phyloP scores from a whole-genome alignment of 2,797 vertebrate genomes.

The Cynodonichthys magdalenae region DNA sequence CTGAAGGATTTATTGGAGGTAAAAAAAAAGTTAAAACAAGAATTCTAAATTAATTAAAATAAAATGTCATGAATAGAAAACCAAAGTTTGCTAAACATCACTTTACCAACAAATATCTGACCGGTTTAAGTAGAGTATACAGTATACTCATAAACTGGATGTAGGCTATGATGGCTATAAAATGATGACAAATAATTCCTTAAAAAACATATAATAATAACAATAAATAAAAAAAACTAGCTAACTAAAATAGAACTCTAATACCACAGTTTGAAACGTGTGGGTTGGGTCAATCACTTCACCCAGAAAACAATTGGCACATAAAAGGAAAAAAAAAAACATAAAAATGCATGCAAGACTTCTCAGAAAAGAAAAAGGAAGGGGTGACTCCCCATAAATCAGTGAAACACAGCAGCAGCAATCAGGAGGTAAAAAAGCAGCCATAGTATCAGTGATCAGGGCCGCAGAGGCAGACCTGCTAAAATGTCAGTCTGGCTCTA shows the following conservation, averaged over 20 bases:
- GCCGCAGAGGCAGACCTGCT: background rate
- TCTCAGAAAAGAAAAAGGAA: background rate
- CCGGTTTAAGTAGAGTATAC: too few relatives aligned
- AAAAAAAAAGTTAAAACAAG: background rate
- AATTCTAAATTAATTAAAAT: background rate
- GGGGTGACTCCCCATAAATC: background rate
- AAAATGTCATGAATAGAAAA: background rate
- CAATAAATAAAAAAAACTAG: background rate
- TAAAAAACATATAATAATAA: background rate
- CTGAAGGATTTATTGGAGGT: too few relatives aligned
- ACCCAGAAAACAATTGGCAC: background rate
- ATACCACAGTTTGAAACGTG: too few relatives aligned
- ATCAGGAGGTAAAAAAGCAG: conserved; percentile 7
- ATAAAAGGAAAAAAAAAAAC: background rate
- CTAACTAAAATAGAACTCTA: too few relatives aligned
- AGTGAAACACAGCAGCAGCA: background rate
- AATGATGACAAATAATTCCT: background rate
- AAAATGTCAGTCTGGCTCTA: background rate
- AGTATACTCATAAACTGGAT: background rate
- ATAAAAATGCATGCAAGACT: background rate
- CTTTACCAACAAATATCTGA: background rate
- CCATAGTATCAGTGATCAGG: background rate
- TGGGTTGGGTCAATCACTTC: background rate
- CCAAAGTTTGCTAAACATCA: background rate
- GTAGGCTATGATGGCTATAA: background rate